Base-by-base conservation (phyloP, 2,888 invertebrate species). In the Crioceris asparagi region DNA sequence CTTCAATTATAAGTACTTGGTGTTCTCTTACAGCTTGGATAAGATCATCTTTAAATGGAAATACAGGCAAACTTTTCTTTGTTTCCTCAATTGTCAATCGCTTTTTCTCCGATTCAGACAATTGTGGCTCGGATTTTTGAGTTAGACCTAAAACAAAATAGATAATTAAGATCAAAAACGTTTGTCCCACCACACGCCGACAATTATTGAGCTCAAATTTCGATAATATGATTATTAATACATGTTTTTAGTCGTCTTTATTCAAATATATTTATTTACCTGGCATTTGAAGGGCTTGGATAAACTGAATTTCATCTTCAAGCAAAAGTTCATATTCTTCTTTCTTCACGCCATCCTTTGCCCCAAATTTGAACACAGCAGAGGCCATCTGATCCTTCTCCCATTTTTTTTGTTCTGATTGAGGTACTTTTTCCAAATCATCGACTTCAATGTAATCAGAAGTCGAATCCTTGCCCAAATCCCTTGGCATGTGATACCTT, bases 241-340 rank as follows among this genome's bases (percentile, higher is more conserved):
- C n/a, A n/a, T n/a, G n/a, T n/a, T n/a, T n/a, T n/a, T n/a, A n/a
- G n/a, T n/a, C n/a, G n/a, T n/a, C n/a, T n/a, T n/a, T n/a, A n/a
- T n/a, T n/a, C n/a, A n/a, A n/a, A n/a, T n/a, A n/a, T n/a, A n/a
- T n/a, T n/a, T 17, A 35, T 36, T 43, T 36, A 55, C 87, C 90
- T 45, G 86, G 83, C 60, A 88, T 70, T 50, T 80, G 81, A 1
- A 88, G 62, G 0, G 85, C 84, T 65, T 97, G 92, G 44, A 98
- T 87, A 61, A 98, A 99, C 59, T 97, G 93, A 54, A 99, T 94
- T 65, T 96, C 90, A 63, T 97, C 96, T 60, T 96, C 94, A 48
- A 98, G 65, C 19, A 97, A 67, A 18, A 94, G 70, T 44, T 97
- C 94, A 68, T 97, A 97, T 49, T 94, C 87, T 56, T 84, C 75